Percentiles rank a stretch among this genome's conserved stretches.
phyloP scores from a whole-genome alignment of 1,140 invertebrate genomes.

The Platorchestia sp. region DNA sequence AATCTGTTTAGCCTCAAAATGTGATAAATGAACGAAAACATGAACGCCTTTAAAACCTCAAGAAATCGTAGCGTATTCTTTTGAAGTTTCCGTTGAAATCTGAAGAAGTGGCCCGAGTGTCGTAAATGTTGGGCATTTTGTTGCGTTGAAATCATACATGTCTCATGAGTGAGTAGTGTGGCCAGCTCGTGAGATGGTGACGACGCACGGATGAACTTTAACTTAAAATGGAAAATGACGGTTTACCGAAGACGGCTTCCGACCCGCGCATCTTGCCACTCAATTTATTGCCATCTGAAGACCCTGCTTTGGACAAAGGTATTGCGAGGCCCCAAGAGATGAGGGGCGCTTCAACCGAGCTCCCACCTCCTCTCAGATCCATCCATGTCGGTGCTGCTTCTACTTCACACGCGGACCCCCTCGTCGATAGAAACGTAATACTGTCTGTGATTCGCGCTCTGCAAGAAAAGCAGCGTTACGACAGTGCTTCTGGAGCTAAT shows the following conservation, averaged over 20 bases:
- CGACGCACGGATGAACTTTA: neutral
- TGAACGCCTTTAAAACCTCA: neutral
- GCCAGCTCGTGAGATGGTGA: neutral
- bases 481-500: neutral
- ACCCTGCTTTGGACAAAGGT: neutral
- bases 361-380: neutral
- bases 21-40: neutral
- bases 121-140: slow-evolving; percentile 39
- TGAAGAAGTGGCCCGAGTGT: neutral
- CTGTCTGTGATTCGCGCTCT: slow-evolving; percentile 29
- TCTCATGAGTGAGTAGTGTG: neutral
- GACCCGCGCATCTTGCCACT: neutral
- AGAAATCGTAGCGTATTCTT: neutral
- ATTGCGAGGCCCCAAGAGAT: neutral
- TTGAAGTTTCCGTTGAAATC: neutral
- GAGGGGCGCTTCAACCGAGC: neutral
- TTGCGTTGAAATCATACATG: neutral
- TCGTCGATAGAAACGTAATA: neutral
- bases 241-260: neutral
- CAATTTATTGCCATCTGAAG: neutral
- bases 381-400: neutral
- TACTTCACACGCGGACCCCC: neutral
- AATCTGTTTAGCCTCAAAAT: neutral
- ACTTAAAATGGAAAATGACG: slow-evolving; percentile 43
- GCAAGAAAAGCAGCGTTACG: neutral